Evolutionary conservation across 2,888 invertebrate genomes (phyloP).

Genomic region (Sesia apiformis): DNA sequence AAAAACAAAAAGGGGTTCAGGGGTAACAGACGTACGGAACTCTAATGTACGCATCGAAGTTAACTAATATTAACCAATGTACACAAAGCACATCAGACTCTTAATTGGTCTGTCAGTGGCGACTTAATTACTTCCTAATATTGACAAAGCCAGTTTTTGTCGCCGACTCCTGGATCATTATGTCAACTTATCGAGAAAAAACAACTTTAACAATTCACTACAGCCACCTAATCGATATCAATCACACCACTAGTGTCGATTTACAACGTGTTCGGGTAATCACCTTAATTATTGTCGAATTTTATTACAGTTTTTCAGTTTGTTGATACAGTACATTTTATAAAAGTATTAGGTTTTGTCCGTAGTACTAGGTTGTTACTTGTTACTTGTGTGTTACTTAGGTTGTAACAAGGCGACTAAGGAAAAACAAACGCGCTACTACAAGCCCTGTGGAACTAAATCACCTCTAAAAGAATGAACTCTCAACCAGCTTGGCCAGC

Average conservation of each 20-base stretch:
- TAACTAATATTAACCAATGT: neutral
- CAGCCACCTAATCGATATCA: conserved; percentile 2
- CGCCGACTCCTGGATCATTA: conserved; percentile 28
- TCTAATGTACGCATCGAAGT: neutral
- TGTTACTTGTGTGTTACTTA: neutral
- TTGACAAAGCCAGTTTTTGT: conserved; percentile 53
- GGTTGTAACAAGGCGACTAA: neutral
- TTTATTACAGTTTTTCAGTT: neutral
- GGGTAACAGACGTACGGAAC: too few species aligned
- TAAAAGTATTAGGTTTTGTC: too few species aligned
- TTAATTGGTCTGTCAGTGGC: conserved; percentile 53
- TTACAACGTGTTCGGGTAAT: neutral
- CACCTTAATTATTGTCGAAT: neutral
- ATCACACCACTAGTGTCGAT: neutral
- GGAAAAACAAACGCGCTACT: too few species aligned
- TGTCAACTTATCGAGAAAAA: conserved; percentile 22
- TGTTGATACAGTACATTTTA: too few species aligned
- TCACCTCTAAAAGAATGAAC: too few species aligned
- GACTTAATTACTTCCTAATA: conserved; percentile 67
- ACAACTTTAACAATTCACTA: conserved; percentile 12
- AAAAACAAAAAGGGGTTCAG: too few species aligned
- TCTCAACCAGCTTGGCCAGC: too few species aligned
- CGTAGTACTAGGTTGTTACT: too few species aligned
- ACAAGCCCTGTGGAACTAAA: too few species aligned
- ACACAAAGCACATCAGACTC: conserved; percentile 33